A percentile compares a stretch with the other conserved stretches of the same genome.
Evolutionary conservation across 2,113 vertebrate genomes (phyloP).

Genomic region (Athene noctua): DNA sequence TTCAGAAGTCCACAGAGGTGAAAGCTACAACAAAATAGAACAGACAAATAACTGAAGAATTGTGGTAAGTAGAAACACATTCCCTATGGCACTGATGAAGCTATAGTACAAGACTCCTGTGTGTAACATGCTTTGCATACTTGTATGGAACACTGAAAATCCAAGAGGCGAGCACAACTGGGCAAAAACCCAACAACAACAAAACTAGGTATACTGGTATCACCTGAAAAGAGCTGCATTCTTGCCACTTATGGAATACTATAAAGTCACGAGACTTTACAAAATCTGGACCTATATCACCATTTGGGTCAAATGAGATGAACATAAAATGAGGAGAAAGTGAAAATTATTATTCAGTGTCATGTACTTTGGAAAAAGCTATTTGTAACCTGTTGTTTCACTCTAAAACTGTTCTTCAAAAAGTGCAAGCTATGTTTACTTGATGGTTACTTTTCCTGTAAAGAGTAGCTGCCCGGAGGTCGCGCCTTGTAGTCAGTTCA

Average conservation of each 20-base stretch:
- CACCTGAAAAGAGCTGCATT: background rate
- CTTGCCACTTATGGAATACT: background rate
- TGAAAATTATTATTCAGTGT: background rate
- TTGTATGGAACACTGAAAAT: background rate
- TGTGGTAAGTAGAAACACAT: background rate
- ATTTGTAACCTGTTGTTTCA: background rate
- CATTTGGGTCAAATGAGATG: background rate
- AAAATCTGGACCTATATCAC: background rate
- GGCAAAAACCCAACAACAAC: rapidly evolving
- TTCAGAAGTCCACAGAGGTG: background rate
- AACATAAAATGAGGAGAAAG: background rate
- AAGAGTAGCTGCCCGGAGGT: background rate
- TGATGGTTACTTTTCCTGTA: background rate
- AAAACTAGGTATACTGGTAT: background rate
- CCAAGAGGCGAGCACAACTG: background rate
- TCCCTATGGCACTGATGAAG: background rate
- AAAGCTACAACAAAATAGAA: background rate
- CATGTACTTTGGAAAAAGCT: background rate
- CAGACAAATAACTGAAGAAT: background rate
- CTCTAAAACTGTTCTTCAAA: background rate
- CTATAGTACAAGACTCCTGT: background rate
- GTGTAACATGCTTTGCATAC: background rate
- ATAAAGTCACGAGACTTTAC: background rate
- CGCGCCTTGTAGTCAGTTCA: background rate
- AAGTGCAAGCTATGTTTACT: background rate